These are phyloP conservation scores for Coccyzus lansbergi DNA, from an alignment of 2,797 vertebrate genomes.

Conservation along the genomic window DNA sequence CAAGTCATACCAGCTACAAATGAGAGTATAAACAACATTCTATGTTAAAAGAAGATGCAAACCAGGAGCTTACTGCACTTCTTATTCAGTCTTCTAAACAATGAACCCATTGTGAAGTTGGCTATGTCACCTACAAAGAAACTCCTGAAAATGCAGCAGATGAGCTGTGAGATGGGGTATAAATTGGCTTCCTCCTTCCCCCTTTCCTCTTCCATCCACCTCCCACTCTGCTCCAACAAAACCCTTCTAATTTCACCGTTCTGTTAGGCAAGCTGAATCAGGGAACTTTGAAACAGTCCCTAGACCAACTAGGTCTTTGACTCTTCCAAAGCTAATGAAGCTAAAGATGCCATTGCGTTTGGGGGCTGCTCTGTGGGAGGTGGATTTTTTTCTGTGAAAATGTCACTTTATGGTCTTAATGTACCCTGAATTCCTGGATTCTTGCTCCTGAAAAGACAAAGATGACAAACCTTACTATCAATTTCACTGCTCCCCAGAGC, in stretches of 20 bases:
- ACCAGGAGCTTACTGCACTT: background rate
- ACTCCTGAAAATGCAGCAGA: background rate
- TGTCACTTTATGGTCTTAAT: background rate
- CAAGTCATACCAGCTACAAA: background rate
- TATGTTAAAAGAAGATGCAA: background rate
- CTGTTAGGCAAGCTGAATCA: background rate
- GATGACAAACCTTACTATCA: slow-evolving; percentile 94
- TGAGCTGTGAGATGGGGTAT: background rate
- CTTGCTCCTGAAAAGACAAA: slow-evolving; percentile 31
- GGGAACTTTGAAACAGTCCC: background rate
- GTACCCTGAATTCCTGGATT: background rate
- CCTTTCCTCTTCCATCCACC: background rate
- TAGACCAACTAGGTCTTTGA: too few species aligned
- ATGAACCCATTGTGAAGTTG: background rate
- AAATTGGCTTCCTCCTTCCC: background rate
- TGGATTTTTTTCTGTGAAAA: too few species aligned
- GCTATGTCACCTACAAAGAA: background rate
- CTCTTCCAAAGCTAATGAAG: background rate
- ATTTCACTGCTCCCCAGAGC: slow-evolving; percentile 98
- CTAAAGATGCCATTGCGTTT: background rate
- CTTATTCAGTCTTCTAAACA: background rate
- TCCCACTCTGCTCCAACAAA: background rate
- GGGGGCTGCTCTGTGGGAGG: background rate
- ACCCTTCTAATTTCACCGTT: background rate
- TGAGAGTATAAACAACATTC: background rate